Base-by-base conservation (phyloP, 1,140 invertebrate species). In the Zaprionus africanus region DNA sequence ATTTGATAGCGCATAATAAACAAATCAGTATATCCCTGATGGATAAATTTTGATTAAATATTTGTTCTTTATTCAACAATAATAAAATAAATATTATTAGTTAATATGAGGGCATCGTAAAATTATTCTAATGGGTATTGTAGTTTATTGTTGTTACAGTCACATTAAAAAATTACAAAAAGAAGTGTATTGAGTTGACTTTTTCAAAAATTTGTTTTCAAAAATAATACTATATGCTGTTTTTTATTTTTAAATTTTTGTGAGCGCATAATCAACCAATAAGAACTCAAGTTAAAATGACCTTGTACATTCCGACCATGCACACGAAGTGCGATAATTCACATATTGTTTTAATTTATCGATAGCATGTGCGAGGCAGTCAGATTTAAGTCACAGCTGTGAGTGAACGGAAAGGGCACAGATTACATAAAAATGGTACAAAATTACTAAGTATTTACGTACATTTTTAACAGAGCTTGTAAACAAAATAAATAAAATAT, bases 361-460 rank as follows among this genome's bases (percentile, higher is more conserved):
- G 22, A n/a, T 64, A 53, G 31, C 15, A 43, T 13, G n/a, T 26
- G 28, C n/a, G 15, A 7, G 24, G 4, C 36, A 49, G 13, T 64
- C 67, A 64, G 28, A 63, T 38, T 61, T 17, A 49, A 31, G 24
- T 76, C 65, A 71, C 83, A 88, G 81, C 84, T 87, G 84, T 60
- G 70, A 38, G 46, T 22, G 28, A 61, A 9, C 57, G 28, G 31
- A 43, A 68, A 70, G 34, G 13, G 54, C 38, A 70, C 59, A 60
- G 68, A 87, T 87, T 87, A 87, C 84, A 87, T 87, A 87, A 87
- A 87, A 71, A 87, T 88, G 84, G 84, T 88, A 88, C 36, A 73
- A 49, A 66, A 54, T 87, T 83, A 58, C 49, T 57, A 57, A 51
- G 67, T 57, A 49, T 54, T 73, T 57, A 59, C 41, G 56, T 67